These are phyloP conservation scores for Ahaetulla prasina DNA, from an alignment of 2,113 vertebrate genomes.

Conservation along the genomic window DNA sequence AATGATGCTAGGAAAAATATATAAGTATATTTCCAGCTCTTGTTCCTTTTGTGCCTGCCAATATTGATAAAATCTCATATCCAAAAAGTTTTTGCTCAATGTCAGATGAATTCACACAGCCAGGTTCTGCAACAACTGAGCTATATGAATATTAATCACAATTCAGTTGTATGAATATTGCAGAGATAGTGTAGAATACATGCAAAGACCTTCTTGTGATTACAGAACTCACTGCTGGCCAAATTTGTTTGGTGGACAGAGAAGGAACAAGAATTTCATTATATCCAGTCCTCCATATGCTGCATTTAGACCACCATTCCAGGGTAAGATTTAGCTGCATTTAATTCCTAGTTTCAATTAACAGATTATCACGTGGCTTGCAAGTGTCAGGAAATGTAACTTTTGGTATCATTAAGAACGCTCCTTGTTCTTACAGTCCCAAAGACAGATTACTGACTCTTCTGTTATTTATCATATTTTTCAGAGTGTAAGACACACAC, in stretches of 20 bases:
- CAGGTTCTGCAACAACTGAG: background rate
- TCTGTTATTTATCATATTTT: background rate
- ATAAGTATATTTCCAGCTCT: background rate
- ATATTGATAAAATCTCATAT: background rate
- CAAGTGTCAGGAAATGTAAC: background rate
- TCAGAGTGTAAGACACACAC: too few species aligned
- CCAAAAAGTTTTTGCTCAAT: background rate
- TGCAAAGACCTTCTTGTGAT: background rate
- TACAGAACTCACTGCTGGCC: background rate
- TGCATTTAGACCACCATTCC: background rate
- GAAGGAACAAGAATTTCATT: background rate
- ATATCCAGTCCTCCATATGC: background rate
- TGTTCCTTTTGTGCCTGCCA: background rate
- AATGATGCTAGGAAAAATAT: background rate
- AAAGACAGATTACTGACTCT: background rate
- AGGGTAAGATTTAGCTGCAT: background rate
- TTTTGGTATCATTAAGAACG: background rate
- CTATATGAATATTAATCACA: background rate
- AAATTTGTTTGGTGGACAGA: background rate
- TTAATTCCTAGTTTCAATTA: background rate
- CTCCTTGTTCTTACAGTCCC: background rate
- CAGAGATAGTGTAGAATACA: background rate
- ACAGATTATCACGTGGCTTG: background rate
- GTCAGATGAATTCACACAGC: background rate
- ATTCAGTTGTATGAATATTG: background rate